Conservation (phyloP, 2,113 vertebrate genomes). For the Scopus umbretta region DNA sequence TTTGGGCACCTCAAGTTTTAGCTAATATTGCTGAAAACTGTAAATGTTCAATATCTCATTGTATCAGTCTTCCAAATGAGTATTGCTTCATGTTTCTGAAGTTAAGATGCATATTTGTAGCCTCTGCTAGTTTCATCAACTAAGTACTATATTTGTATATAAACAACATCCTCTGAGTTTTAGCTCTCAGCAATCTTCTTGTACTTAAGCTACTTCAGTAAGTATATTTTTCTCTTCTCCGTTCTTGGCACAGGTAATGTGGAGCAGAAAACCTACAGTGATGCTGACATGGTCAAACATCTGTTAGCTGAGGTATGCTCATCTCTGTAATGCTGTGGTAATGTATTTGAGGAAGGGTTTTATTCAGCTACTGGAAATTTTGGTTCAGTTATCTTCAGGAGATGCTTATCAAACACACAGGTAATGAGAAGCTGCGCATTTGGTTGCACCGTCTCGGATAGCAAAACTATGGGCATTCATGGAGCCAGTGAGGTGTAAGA, state of each 20-base stretch:
- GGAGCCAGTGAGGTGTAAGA: background rate
- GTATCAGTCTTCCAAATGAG: background rate
- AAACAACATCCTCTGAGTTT: background rate
- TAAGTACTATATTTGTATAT: background rate
- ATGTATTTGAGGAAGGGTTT: background rate
- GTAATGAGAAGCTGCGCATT: background rate
- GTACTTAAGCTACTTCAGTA: background rate
- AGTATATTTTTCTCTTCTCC: conserved; percentile 52
- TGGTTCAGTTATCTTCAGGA: background rate
- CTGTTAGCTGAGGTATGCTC: conserved; percentile 86
- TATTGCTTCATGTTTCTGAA: background rate
- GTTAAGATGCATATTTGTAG: background rate
- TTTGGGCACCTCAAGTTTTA: background rate
- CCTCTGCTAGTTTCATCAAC: background rate
- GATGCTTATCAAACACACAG: background rate
- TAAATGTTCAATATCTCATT: background rate
- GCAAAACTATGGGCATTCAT: background rate
- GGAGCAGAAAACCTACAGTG: conserved; percentile 88
- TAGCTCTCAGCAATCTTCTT: background rate
- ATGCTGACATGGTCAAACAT: conserved; percentile 90
- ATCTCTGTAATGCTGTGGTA: background rate
- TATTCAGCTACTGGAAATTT: background rate
- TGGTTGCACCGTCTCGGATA: background rate
- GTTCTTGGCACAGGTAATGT: conserved; percentile 84
- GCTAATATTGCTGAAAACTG: background rate